Evolutionary conservation across 2,113 vertebrate species (phyloP), one percentile per base, ranked within the genome.

Genomic region (Bungarus multicinctus): DNA sequence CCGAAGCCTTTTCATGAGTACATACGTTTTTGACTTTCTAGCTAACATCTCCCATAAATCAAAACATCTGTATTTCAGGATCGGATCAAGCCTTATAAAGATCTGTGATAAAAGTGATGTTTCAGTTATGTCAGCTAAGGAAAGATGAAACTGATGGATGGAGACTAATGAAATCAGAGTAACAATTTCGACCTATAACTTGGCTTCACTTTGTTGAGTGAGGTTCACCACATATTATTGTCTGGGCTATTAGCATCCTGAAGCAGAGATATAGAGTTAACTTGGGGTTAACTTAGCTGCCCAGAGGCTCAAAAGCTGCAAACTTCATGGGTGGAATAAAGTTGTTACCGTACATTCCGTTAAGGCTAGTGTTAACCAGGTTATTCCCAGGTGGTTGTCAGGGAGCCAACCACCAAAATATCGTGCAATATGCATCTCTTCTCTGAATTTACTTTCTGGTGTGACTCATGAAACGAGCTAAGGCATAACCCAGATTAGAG

Each of bases 151-250:
- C 39, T 4, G 2, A 34, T 91, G 30, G 39, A 47, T 4, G 34
- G 81, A 94, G 90, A 0, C 91, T 12, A 86, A 91, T 93, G 54
- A 96, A 94, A 69, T 94, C 89, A 88, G 54, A 92, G 50, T 90
- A 90, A 88, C 94, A 88, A 95, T 94, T 93, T 92, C 60, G 1
- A 7, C 47, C 47, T 7, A 47, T 47, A 47, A 47, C 47, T 47
- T 47, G 91, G 30, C 12, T 74, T 93, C 91, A 94, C 30, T 55
- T 91, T 91, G 85, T 88, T 90, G 54, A 22, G 16, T 6, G 58
- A 47, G 11, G 89, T 74, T 90, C 25, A 91, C 64, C 18, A 23
- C 64, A 89, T 92, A 87, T 89, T 57, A 92, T 85, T 47, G 87
- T 54, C 60, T 50, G 64, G 52, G 23, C 23, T 55, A 85, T 89